Base-by-base conservation (phyloP, 2,888 invertebrate species). In the Nomada ruficornis region DNA sequence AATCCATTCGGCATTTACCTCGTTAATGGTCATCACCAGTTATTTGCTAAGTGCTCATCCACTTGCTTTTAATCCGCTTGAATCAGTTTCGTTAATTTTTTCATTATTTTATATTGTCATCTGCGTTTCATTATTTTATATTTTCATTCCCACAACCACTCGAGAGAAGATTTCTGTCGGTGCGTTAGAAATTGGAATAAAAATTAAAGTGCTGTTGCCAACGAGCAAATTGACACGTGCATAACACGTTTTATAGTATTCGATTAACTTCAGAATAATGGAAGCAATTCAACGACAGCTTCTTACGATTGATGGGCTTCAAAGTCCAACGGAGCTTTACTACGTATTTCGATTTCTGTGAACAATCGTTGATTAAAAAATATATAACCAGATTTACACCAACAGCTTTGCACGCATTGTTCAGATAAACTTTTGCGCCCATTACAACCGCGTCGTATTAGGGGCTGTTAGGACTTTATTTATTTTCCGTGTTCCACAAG, bases 21-120 rank as follows among this genome's bases (percentile, higher is more conserved):
- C 52, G 52, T 36, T 67, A 67, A 67, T 36, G 65, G 52, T 20
- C 29, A 3, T 15, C 52, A 36, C 52, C 65, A 54, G 36, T 67
- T 52, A 52, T 65, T 67, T 15, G 65, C 15, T 20, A 65, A 52
- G n/a, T 65, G 29, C 52, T 52, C 36, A 52, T 52, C 52, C 65
- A 3, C 52, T 52, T 65, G 29, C n/a, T 54, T 67, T 52, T 29
- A 67, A 29, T 54, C 15, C 11, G 15, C 1, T 18, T 18, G 67
- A 15, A 54, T 5, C 20, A 11, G 15, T 68, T 42, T 23, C 54
- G 36, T 18, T 68, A 23, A 63, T 20, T 52, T 52, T 29, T 36
- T 7, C 36, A 36, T 5, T 5, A 36, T 36, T 36, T 36, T 36
- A 36, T 36, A 36, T 36, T 36, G 36, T 36, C 36, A 36, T 36